Conservation (phyloP, 2,888 invertebrate genomes). For the Nowickia ferox region DNA sequence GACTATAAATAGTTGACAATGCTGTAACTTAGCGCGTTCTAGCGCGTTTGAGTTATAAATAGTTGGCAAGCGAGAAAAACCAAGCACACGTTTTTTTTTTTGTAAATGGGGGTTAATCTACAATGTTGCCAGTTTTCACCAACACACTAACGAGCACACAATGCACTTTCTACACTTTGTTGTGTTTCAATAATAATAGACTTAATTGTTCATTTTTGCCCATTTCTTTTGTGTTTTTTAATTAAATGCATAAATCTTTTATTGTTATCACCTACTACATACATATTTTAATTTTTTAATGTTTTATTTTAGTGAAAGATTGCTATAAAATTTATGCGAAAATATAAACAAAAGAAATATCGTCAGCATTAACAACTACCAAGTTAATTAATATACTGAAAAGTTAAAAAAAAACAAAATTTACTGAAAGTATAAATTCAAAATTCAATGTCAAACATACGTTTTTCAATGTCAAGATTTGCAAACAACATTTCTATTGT, state of each 20-base stretch:
- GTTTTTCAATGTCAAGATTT: constrained; percentile 70
- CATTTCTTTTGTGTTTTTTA: background rate
- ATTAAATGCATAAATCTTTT: constrained; percentile 8
- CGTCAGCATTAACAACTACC: constrained; percentile 5
- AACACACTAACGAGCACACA: background rate
- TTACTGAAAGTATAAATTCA: constrained; percentile 42
- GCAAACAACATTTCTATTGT: constrained; percentile 43
- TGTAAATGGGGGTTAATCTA: background rate
- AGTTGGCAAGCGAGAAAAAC: too few species aligned
- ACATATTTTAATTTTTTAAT: background rate
- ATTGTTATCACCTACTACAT: background rate
- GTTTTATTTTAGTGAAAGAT: constrained; percentile 5
- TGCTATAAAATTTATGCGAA: constrained; percentile 26
- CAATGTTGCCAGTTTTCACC: constrained; percentile 48
- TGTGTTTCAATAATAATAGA: constrained; percentile 21
- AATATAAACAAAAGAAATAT: constrained; percentile 40
- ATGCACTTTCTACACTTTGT: constrained; percentile 12
- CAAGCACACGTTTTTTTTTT: too few species aligned
- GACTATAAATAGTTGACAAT: too few species aligned
- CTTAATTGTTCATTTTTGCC: constrained; percentile 36
- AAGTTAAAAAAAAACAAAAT: constrained; percentile 34
- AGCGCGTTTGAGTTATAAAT: too few species aligned
- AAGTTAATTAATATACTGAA: constrained; percentile 30
- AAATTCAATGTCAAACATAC: constrained; percentile 67
- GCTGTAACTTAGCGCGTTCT: too few species aligned